A percentile compares a stretch with the other conserved stretches of the same genome.
Evolutionary conservation across 2,888 invertebrate genomes (phyloP).

Genomic region (Blastobasis lacticolella): DNA sequence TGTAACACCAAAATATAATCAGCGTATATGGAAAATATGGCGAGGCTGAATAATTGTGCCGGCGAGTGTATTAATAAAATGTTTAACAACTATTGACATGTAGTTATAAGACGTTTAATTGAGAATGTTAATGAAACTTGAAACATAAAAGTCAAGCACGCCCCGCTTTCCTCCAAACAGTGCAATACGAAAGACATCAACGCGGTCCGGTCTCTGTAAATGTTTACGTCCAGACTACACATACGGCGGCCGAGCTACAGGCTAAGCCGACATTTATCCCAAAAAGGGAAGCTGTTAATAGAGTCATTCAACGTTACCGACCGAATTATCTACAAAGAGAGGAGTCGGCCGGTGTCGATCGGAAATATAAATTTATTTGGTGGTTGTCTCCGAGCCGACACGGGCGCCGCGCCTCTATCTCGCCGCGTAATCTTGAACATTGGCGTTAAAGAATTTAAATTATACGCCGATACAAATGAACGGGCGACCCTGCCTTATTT

Average conservation of each 20-base stretch:
- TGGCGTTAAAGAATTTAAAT: constrained; percentile 76
- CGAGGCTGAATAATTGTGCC: too few species aligned
- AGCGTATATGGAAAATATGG: too few species aligned
- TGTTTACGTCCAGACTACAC: constrained; percentile 1
- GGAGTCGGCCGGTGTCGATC: constrained; percentile 59
- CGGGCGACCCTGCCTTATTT: constrained; percentile 66
- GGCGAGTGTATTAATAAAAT: too few species aligned
- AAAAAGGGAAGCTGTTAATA: constrained; percentile 75
- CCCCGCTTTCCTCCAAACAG: too few species aligned
- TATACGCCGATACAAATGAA: constrained; percentile 74
- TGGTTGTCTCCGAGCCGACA: constrained; percentile 62
- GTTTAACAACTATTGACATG: too few species aligned
- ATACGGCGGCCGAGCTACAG: constrained; percentile 26
- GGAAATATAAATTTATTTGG: constrained; percentile 74
- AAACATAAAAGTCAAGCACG: too few species aligned
- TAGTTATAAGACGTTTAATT: too few species aligned
- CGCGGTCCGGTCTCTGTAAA: not conserved
- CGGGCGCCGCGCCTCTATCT: constrained; percentile 70
- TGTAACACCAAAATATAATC: too few species aligned
- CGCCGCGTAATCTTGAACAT: constrained; percentile 72
- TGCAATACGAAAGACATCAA: not conserved
- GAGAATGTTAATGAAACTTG: too few species aligned
- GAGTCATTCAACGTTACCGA: constrained; percentile 73
- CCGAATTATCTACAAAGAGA: constrained; percentile 73
- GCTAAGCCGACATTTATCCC: constrained; percentile 66